Conservation (phyloP, 2,797 vertebrate species). For the Xenopus petersii region DNA sequence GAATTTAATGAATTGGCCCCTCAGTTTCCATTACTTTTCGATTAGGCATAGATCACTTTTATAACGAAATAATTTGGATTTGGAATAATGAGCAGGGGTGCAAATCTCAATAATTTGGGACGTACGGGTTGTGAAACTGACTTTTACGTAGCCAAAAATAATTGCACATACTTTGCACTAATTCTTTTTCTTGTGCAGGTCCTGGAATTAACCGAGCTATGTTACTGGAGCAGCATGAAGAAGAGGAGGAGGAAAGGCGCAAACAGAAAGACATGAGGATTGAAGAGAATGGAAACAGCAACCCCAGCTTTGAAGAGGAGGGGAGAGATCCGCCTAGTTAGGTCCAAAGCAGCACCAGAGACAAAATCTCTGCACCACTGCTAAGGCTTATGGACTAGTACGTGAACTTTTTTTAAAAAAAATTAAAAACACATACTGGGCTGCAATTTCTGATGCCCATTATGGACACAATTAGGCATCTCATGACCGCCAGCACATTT, state of each 20-base stretch:
- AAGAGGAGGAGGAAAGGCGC: accelerated
- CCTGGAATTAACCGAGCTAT: conserved; percentile 52
- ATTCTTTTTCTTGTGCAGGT: conserved; percentile 16
- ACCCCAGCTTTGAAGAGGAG: conserved; percentile 16
- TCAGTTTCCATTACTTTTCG: too few species aligned
- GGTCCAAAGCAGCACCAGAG: neutral
- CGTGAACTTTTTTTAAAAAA: conserved; percentile 6
- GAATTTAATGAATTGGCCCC: too few species aligned
- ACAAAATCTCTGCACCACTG: neutral
- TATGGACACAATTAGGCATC: too few species aligned
- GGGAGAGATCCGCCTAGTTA: conserved; percentile 1
- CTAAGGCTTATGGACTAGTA: neutral
- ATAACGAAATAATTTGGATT: too few species aligned
- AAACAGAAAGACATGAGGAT: neutral
- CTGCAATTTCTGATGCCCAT: too few species aligned
- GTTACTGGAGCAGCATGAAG: conserved; percentile 28
- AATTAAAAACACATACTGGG: neutral
- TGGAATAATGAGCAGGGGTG: too few species aligned
- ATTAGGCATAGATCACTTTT: too few species aligned
- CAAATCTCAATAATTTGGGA: too few species aligned
- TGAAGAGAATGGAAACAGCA: conserved; percentile 3
- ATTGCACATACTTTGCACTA: too few species aligned
- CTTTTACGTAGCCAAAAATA: too few species aligned
- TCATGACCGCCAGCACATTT: too few species aligned
- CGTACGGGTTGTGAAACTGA: too few species aligned